Conservation (phyloP, 2,113 vertebrate species). For the Muntiacus muntjak region DNA sequence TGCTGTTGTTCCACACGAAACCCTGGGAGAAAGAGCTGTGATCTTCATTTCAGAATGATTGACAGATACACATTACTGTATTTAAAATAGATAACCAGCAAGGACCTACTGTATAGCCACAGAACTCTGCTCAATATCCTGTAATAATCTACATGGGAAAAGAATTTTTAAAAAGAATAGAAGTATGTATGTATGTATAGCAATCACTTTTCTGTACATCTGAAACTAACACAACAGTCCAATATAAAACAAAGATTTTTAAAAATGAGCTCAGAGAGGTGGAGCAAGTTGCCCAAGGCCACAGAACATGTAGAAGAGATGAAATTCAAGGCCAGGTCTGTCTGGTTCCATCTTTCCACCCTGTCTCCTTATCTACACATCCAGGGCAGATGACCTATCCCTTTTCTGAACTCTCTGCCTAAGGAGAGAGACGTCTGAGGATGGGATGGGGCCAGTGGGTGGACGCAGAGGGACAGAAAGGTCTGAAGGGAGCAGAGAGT, state of each 20-base stretch:
- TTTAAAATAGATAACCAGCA: background rate
- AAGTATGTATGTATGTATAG: background rate
- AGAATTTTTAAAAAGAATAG: background rate
- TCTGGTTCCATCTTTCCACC: background rate
- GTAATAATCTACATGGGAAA: background rate
- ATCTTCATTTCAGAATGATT: background rate
- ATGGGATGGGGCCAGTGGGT: background rate
- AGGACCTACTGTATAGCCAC: background rate
- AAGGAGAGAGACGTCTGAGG: background rate
- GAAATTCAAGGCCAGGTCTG: background rate
- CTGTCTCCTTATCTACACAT: background rate
- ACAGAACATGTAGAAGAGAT: background rate
- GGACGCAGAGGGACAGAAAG: background rate
- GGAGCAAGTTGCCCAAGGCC: background rate
- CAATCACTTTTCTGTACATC: background rate
- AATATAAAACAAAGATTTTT: background rate
- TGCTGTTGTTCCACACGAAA: background rate
- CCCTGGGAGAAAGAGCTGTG: background rate
- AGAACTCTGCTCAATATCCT: background rate
- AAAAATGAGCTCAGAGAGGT: background rate
- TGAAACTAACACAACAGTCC: background rate
- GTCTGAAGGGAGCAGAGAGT: background rate
- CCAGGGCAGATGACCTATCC: no score
- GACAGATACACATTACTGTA: background rate
- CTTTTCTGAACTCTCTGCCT: background rate